phyloP scores from a whole-genome alignment of 1,140 invertebrate species.

The Trinorchestia longiramus region DNA sequence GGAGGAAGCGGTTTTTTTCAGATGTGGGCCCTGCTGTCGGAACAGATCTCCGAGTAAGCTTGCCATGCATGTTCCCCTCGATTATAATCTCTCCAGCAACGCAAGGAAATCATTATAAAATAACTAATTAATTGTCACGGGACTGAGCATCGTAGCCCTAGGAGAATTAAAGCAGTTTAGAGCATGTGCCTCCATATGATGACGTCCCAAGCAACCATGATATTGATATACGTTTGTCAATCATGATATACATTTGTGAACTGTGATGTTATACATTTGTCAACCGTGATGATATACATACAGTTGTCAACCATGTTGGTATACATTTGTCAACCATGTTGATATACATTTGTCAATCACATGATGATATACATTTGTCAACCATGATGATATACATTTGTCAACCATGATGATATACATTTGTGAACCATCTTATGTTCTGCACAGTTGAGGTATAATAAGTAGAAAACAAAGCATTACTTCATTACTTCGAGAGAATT shows the following conservation, averaged over 20 bases:
- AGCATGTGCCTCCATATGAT: not conserved
- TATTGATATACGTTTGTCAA: not conserved
- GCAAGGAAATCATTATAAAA: not conserved
- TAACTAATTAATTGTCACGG: not conserved
- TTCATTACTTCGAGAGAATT: not conserved
- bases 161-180: not conserved
- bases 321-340: not conserved
- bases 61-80: not conserved
- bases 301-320: not conserved
- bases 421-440: not conserved
- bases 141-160: not conserved
- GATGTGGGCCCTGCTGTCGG: not conserved
- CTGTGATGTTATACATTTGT: too few species aligned
- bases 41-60: not conserved
- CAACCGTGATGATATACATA: too few species aligned
- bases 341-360: not conserved
- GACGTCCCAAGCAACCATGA: not conserved
- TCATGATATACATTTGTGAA: too few species aligned
- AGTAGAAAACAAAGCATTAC: not conserved
- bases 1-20: not conserved
- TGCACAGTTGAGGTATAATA: not conserved
- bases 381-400: not conserved
- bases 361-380: too few species aligned
- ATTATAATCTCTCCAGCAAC: constrained; percentile 10
- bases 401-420: not conserved